Conservation (phyloP, 2,797 vertebrate genomes). For the Helicolenus hilgendorfi region DNA sequence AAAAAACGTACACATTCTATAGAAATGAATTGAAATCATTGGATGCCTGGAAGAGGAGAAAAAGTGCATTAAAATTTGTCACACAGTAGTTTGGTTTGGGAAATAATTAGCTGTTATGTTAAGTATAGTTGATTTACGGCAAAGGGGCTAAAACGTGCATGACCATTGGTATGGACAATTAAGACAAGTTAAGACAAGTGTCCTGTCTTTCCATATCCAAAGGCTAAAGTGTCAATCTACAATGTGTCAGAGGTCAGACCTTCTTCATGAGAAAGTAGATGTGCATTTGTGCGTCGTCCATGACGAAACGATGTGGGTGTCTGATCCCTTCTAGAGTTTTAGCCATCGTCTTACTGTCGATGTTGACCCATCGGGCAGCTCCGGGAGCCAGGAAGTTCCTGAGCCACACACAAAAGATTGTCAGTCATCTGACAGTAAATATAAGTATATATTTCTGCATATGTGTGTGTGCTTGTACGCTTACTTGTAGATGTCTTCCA, state of each 20-base stretch:
- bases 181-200: too few species aligned
- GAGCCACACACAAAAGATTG: not conserved
- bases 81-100: not conserved
- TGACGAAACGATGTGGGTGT: conserved; percentile 93
- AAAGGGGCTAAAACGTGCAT: not conserved
- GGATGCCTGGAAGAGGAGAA: not conserved
- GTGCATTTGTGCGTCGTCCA: conserved; percentile 96
- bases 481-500: conserved; percentile 94
- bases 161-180: not conserved
- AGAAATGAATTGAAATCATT: not conserved
- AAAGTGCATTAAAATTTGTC: not conserved
- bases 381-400: conserved; percentile 93
- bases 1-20: not conserved
- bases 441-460: not conserved
- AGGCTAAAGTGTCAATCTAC: not conserved
- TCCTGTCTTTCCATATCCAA: not conserved
- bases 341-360: conserved; percentile 97
- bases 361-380: conserved; percentile 95
- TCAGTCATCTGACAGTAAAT: not conserved
- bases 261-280: conserved; percentile 99
- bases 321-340: conserved; percentile 92
- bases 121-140: not conserved
- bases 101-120: not conserved
- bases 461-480: conserved; percentile 12
- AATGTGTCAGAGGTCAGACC: conserved; percentile 80